Base-by-base conservation (phyloP, 2,797 vertebrate genomes). In the Poeciliopsis paucimaculata region DNA sequence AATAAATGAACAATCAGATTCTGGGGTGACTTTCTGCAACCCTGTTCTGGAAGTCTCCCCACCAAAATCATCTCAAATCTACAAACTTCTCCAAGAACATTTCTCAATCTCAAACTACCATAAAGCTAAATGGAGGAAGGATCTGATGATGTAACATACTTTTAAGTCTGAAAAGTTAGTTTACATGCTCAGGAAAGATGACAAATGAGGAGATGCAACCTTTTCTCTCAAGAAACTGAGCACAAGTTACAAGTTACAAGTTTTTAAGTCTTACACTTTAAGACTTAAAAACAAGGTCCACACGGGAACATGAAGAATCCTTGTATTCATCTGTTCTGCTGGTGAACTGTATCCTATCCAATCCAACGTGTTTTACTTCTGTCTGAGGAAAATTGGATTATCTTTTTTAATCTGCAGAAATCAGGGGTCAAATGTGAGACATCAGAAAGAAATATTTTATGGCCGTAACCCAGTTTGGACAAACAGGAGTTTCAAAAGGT, bases 331-430 rank as follows among this genome's bases (percentile, higher is more conserved):
- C 70, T 47, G 16, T 9, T 64, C 66, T 82, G 72, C 66, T 79
- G 26, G 13, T 31, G 36, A 68, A 68, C 34, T 41, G 64, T 39
- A 68, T 8, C 36, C 64, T 26, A 68, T 57, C 41, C 1, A 36
- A 46, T 34, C 31, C 72, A 80, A 34, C 31, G 31, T 26, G 68
- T 31, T 0, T 79, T n/a, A 1, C 73, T 9, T n/a, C 39, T 2
- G 31, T 76, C 64, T 57, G 46, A 72, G 16, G 46, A 43, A 41
- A 46, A 31, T 43, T 20, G 78, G 79, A 41, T 68, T 23, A 41
- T 26, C 20, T 68, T 72, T 85, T 81, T 83, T 84, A 81, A 86
- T 87, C 82, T 86, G 79, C 73, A 51, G 64, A 75, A 88, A 77
- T 79, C 77, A 71, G 55, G 15, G 20, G 10, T 81, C 28, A 76